Evolutionary conservation across 2,113 vertebrate species (phyloP).

Genomic region (Antennarius striatus): DNA sequence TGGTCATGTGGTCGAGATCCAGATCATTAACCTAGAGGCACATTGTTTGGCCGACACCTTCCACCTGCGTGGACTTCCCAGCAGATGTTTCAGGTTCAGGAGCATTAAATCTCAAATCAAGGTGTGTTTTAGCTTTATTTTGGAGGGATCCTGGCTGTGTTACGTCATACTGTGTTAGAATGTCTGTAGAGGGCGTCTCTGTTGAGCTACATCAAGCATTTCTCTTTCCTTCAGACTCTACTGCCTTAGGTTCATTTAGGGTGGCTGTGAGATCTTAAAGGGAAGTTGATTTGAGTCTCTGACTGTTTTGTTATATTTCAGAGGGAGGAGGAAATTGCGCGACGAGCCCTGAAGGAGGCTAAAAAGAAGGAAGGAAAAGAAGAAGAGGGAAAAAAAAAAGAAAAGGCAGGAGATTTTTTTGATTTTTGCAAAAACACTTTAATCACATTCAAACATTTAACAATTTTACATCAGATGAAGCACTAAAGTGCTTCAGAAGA

Average conservation of each 20-base stretch:
- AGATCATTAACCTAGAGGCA: slow-evolving; percentile 65
- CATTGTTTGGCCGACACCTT: slow-evolving; percentile 72
- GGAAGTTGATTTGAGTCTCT: no score
- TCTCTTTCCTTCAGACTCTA: neutral
- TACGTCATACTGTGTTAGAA: neutral
- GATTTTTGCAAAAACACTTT: no score
- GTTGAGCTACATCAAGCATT: no score
- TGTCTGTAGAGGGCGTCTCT: no score
- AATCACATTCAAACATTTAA: no score
- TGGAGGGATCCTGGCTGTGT: neutral
- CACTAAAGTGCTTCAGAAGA: no score
- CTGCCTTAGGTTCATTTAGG: neutral
- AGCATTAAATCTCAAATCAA: slow-evolving; percentile 91
- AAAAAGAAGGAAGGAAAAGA: slow-evolving; percentile 5
- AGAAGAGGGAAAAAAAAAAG: no score
- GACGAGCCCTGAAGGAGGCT: no score
- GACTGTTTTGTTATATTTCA: slow-evolving; percentile 51
- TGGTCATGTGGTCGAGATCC: slow-evolving; percentile 85
- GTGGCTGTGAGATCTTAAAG: no score
- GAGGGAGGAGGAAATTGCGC: slow-evolving; percentile 77
- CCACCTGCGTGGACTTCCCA: slow-evolving; percentile 77
- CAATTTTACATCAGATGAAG: no score
- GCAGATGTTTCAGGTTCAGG: slow-evolving; percentile 84
- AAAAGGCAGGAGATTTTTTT: slow-evolving; percentile 83
- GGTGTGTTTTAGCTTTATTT: slow-evolving; percentile 68